Evolutionary conservation across 92 coral and sea anemone genomes (phyloP).

Genomic region (Phenganax marumi): DNA sequence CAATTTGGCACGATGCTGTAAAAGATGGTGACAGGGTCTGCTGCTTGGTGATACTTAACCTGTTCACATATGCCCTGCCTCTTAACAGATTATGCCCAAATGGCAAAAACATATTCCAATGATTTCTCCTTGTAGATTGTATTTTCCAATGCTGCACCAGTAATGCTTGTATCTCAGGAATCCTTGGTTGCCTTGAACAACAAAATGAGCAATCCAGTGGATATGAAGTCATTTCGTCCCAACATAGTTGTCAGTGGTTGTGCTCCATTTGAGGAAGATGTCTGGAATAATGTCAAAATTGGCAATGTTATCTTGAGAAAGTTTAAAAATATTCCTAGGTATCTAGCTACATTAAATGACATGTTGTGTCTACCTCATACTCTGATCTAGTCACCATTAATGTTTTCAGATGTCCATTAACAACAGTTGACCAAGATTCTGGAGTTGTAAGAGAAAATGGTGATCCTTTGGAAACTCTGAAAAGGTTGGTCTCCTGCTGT

Average conservation of each 20-base stretch:
- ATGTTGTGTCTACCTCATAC: background rate
- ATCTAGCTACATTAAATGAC: background rate
- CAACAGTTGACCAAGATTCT: slow-evolving; percentile 71
- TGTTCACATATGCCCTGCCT: no score
- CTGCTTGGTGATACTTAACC: background rate
- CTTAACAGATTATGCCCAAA: slow-evolving; percentile 54
- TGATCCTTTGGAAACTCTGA: slow-evolving; percentile 76
- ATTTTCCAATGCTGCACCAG: background rate
- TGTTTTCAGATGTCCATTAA: slow-evolving; percentile 64
- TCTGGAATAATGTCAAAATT: slow-evolving; percentile 56
- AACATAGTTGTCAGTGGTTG: slow-evolving; percentile 72
- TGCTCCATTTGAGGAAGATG: slow-evolving; percentile 74
- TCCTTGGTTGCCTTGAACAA: slow-evolving; percentile 32
- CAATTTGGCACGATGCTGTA: slow-evolving; percentile 64
- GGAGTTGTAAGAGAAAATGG: slow-evolving; percentile 59
- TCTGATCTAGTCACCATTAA: background rate
- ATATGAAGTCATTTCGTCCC: slow-evolving; percentile 74
- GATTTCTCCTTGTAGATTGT: background rate
- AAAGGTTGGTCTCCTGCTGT: slow-evolving; percentile 50
- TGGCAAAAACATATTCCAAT: background rate
- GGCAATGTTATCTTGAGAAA: slow-evolving; percentile 30
- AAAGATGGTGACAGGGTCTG: slow-evolving; percentile 71
- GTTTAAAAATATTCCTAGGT: background rate
- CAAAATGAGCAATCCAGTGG: slow-evolving; percentile 54
- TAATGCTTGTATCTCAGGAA: background rate